Evolutionary conservation across 92 coral and sea anemone genomes (phyloP).

Genomic region (Meandrina meandrites): DNA sequence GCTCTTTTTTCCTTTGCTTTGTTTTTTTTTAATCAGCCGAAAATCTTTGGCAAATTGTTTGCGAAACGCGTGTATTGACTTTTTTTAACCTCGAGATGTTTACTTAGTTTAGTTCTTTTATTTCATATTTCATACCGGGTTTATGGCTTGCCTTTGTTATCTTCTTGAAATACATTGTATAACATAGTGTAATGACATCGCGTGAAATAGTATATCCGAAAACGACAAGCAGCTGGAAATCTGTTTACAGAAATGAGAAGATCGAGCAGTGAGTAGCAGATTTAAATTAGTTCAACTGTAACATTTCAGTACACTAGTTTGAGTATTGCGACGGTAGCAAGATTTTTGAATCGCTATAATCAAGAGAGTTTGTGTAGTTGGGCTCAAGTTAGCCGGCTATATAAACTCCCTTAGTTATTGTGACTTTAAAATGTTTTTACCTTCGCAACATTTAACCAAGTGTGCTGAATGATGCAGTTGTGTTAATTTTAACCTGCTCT

Average conservation of each 20-base stretch:
- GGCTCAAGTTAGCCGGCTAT: neutral
- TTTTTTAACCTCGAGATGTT: too few species aligned
- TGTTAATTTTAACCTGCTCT: neutral
- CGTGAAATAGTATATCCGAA: neutral
- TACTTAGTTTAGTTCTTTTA: neutral
- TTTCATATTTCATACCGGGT: neutral
- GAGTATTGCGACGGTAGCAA: neutral
- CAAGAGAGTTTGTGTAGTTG: neutral
- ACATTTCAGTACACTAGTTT: neutral
- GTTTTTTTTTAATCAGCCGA: neutral
- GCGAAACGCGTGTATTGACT: too few species aligned
- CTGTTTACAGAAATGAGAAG: neutral
- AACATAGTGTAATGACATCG: neutral
- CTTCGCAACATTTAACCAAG: neutral
- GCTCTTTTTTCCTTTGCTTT: too few species aligned
- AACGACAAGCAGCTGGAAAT: neutral
- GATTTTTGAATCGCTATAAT: neutral
- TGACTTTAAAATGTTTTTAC: neutral
- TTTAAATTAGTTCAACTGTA: neutral
- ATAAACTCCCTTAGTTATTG: neutral
- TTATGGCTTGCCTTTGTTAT: neutral
- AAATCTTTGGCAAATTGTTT: neutral
- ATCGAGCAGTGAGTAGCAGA: neutral
- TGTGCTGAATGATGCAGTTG: neutral
- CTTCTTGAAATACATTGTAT: neutral